phyloP scores from a whole-genome alignment of 2,797 vertebrate species.

The Anguilla pacifica region DNA sequence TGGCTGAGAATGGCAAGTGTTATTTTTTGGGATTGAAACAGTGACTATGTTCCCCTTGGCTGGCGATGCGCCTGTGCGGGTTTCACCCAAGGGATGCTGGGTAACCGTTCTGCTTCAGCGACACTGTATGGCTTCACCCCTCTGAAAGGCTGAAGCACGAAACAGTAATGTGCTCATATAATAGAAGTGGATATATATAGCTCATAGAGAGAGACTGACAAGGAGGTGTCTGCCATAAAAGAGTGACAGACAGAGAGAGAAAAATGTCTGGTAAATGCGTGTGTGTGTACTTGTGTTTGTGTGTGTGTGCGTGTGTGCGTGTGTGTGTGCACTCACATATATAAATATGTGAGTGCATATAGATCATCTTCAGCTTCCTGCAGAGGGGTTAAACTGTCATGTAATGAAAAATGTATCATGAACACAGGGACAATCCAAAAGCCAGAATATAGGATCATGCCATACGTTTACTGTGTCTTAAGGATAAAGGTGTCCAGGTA shows the following conservation, averaged over 20 bases:
- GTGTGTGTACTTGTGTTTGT: not conserved
- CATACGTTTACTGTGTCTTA: not conserved
- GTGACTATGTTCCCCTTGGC: constrained; percentile 33
- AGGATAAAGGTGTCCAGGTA: not conserved
- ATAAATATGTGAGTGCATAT: not conserved
- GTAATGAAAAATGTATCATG: not conserved
- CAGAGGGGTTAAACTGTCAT: not conserved
- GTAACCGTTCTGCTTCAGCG: constrained; percentile 45
- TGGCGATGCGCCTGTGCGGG: constrained; percentile 34
- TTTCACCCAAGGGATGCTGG: constrained; percentile 33
- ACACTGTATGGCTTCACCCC: constrained; percentile 35
- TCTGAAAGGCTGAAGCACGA: constrained; percentile 31
- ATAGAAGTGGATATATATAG: constrained; percentile 44
- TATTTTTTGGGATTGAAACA: not conserved
- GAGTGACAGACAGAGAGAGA: constrained; percentile 15
- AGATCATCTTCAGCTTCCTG: not conserved
- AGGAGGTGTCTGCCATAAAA: constrained; percentile 17
- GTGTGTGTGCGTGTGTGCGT: too few species aligned
- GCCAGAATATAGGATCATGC: not conserved
- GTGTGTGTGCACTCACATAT: not conserved
- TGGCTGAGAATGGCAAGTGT: constrained; percentile 32
- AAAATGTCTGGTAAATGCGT: not conserved
- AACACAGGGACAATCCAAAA: not conserved
- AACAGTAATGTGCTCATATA: constrained; percentile 33
- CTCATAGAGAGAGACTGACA: constrained; percentile 24